These are phyloP conservation scores for Coranthus polyacanthus DNA, from an alignment of 2,797 vertebrate species.

Conservation along the genomic window DNA sequence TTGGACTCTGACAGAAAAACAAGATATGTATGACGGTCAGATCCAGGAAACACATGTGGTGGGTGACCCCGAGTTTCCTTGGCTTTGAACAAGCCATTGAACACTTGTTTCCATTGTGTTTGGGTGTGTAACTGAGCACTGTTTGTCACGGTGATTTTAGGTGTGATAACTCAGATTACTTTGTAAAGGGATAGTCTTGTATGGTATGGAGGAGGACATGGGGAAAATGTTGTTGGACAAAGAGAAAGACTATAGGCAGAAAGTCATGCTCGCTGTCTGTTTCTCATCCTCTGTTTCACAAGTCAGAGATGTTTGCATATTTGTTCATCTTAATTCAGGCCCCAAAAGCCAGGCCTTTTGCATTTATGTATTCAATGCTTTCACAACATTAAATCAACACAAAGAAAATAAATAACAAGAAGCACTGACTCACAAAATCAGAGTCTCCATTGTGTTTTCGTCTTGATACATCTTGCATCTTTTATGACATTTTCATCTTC, in stretches of 20 bases:
- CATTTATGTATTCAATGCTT: too few relatives aligned
- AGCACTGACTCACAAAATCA: too few relatives aligned
- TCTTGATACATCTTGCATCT: too few relatives aligned
- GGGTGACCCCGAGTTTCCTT: slow-evolving; percentile 30
- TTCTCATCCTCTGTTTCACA: neutral
- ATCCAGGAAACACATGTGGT: slow-evolving; percentile 42
- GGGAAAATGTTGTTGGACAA: slow-evolving; percentile 7
- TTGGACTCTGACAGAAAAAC: slow-evolving; percentile 6
- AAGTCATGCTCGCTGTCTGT: neutral
- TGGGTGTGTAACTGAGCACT: slow-evolving; percentile 5
- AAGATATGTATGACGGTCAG: neutral
- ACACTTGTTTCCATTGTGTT: slow-evolving; percentile 17
- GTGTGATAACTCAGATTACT: neutral
- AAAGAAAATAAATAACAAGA: too few relatives aligned
- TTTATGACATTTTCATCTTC: too few relatives aligned
- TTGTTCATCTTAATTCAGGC: too few relatives aligned
- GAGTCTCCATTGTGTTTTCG: too few relatives aligned
- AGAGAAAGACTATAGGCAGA: slow-evolving; percentile 4
- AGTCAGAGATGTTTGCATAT: neutral
- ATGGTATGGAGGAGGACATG: neutral
- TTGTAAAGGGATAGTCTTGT: neutral
- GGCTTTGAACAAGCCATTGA: slow-evolving; percentile 7
- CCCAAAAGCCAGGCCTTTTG: too few relatives aligned
- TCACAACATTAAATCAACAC: too few relatives aligned
- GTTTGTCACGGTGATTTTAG: neutral